Base-by-base conservation (phyloP, 2,113 vertebrate species). In the Vicugna pacos region DNA sequence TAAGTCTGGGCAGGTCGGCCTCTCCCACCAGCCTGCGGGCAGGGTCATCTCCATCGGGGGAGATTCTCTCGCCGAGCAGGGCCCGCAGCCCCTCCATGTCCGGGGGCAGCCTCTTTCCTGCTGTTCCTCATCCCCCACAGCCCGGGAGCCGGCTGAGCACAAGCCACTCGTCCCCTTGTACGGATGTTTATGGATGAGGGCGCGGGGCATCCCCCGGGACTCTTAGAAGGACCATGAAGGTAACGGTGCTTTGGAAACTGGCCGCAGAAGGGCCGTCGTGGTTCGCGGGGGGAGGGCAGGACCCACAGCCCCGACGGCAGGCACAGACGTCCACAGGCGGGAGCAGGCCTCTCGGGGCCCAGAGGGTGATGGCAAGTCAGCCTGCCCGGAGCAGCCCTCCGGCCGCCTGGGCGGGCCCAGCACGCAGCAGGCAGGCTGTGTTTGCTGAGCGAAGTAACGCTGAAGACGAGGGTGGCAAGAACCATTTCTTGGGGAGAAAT, bases 401-500 rank as follows among this genome's bases (percentile, higher is more conserved):
- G 54, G 20, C 54, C 26, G 20, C 42, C 12, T 0, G 30, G 12
- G 24, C 5, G 0, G 10, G 60, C 28, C 28, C 2, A 13, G 17
- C 62, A 3, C 3, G 2, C 0, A 0, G 9, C 30, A 7, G 16
- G 28, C 67, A 2, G 67, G 28, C 35, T 2, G 64, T 9, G 42
- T 38, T 7, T 2, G 0, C 75, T 5, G n/a, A 32, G 14, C 4
- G 0, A 13, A 1, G 17, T 22, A 16, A 1, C 0, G 32, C 30
- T 42, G 16, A 35, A 46, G 28, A 2, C 0, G 19, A 62, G 5
- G 52, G 70, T 13, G 1, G 8, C 2, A 1, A 0, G 0, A 42
- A 50, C 8, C 50, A 3, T 5, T 20, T 30, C 4, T 38, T 38
- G 16, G 75, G 13, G 30, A 13, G 46, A 6, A 50, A 2, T 17